Conservation (phyloP, 2,113 vertebrate species). For the Triplophysa rosa region DNA sequence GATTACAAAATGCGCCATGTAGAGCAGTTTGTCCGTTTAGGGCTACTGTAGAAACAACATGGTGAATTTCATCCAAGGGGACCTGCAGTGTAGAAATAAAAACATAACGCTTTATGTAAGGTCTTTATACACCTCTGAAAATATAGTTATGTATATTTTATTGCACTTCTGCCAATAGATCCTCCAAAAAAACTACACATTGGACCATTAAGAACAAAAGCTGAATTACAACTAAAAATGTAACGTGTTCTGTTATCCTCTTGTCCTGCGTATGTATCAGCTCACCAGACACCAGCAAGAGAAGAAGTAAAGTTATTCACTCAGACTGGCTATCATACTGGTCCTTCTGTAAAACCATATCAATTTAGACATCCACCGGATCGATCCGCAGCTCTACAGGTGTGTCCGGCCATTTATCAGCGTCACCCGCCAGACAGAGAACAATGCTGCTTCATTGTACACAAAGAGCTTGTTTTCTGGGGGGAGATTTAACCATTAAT, state of each 20-base stretch:
- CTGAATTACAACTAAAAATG: background rate
- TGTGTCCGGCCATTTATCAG: slow-evolving; percentile 48
- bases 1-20: too few relatives aligned
- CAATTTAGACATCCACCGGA: slow-evolving; percentile 45
- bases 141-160: too few relatives aligned
- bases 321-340: slow-evolving; percentile 16
- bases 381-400: slow-evolving; percentile 46
- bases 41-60: too few relatives aligned
- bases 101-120: too few relatives aligned
- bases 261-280: slow-evolving; percentile 18
- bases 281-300: slow-evolving; percentile 8
- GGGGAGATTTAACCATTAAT: slow-evolving; percentile 32
- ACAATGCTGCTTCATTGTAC: background rate
- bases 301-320: slow-evolving; percentile 24
- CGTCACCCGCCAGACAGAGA: slow-evolving; percentile 36
- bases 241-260: background rate
- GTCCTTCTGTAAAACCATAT: slow-evolving; percentile 31
- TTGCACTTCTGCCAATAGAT: too few relatives aligned
- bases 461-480: slow-evolving; percentile 25
- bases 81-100: too few relatives aligned
- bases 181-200: too few relatives aligned
- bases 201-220: background rate
- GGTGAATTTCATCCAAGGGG: too few relatives aligned
- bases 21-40: too few relatives aligned
- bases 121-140: too few relatives aligned